phyloP scores from a whole-genome alignment of 1,140 invertebrate genomes.

The Propsilocerus akamusi region DNA sequence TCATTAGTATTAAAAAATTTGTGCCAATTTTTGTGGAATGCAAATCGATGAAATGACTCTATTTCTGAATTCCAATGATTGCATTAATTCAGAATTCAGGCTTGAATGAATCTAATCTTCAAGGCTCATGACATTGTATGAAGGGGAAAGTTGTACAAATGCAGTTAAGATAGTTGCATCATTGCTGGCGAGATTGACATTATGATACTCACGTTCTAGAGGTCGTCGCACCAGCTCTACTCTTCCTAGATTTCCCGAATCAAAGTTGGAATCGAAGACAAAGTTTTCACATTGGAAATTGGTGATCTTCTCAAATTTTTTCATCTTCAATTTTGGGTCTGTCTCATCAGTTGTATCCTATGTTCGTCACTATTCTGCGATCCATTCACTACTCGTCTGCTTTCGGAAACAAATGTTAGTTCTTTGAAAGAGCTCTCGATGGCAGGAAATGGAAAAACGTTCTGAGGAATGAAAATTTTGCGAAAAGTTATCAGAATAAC shows the following conservation, averaged over 20 bases:
- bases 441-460: no score
- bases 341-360: no score
- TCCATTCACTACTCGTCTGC: no score
- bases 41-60: background rate
- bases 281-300: conserved; percentile 34
- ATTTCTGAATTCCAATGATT: background rate
- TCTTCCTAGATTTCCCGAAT: conserved; percentile 67
- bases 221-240: conserved; percentile 40
- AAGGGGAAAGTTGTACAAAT: background rate
- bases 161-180: background rate
- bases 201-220: conserved; percentile 16
- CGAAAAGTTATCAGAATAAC: no score
- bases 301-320: conserved; percentile 20
- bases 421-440: no score
- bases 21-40: no score
- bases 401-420: no score
- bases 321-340: no score
- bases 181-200: conserved; percentile 6
- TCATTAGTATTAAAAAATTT: no score
- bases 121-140: background rate
- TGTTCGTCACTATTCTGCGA: no score
- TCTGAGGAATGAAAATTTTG: no score
- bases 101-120: background rate
- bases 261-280: conserved; percentile 61
- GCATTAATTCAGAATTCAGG: background rate